Evolutionary conservation across 2,113 vertebrate genomes (phyloP).

Genomic region (Odocoileus virginianus): DNA sequence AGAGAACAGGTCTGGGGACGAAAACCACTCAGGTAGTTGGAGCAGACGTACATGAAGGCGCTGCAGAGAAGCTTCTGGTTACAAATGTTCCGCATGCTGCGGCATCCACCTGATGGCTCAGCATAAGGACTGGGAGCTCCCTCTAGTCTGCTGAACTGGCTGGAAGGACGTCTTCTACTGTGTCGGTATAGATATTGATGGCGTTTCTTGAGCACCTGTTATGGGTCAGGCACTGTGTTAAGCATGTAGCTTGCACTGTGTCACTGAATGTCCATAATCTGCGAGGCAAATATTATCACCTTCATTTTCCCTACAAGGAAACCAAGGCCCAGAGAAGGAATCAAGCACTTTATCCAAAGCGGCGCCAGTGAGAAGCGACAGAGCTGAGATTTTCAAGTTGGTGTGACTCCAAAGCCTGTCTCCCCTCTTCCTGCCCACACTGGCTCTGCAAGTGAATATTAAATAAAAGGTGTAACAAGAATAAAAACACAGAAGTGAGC

Average conservation of each 20-base stretch:
- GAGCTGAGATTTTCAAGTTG: neutral
- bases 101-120: accelerated
- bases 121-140: neutral
- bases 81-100: accelerated
- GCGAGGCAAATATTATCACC: neutral
- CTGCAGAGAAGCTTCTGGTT: neutral
- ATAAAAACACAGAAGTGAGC: neutral
- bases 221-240: neutral
- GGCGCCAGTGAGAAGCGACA: neutral
- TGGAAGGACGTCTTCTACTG: neutral
- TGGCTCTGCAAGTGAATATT: neutral
- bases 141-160: neutral
- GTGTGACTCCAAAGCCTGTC: neutral
- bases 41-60: accelerated
- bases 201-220: neutral
- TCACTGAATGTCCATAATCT: neutral
- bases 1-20: neutral
- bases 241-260: neutral
- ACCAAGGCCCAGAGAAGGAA: neutral
- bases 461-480: neutral
- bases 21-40: neutral
- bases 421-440: neutral
- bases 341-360: neutral
- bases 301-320: neutral
- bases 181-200: neutral